Evolutionary conservation across 2,888 invertebrate genomes (phyloP).

Genomic region (Cordilura impudica): DNA sequence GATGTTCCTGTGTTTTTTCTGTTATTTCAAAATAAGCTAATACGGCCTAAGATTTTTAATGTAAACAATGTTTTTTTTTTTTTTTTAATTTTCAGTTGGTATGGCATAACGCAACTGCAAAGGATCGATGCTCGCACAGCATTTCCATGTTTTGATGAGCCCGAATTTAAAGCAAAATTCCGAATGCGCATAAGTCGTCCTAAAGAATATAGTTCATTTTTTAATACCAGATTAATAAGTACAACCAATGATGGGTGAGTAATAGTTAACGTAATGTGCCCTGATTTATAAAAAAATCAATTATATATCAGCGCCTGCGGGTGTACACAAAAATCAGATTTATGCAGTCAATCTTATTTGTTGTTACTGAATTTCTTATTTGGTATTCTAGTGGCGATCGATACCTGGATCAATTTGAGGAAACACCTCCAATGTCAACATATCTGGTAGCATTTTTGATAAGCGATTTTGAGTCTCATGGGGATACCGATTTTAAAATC

Average conservation of each 20-base stretch:
- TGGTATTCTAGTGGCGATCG: constrained; percentile 65
- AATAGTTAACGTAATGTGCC: constrained; percentile 63
- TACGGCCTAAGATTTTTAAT: too few species aligned
- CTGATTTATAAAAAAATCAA: not conserved
- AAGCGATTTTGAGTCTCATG: constrained; percentile 65
- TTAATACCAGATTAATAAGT: constrained; percentile 68
- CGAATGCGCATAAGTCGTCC: constrained; percentile 81
- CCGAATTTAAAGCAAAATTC: constrained; percentile 83
- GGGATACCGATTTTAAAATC: constrained; percentile 74
- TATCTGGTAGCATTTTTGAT: constrained; percentile 91
- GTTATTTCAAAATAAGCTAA: too few species aligned
- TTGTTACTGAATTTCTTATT: not conserved
- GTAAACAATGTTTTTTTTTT: too few species aligned
- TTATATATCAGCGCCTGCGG: too few species aligned
- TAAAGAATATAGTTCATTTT: constrained; percentile 69
- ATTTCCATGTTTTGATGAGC: constrained; percentile 89
- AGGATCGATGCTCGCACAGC: constrained; percentile 82
- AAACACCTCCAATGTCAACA: constrained; percentile 84
- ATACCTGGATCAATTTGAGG: constrained; percentile 68
- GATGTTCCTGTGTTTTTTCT: too few species aligned
- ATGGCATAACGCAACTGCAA: constrained; percentile 82
- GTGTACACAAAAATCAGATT: too few species aligned
- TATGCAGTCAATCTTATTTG: too few species aligned
- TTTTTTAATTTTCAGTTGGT: constrained; percentile 17
- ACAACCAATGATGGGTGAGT: constrained; percentile 66